These are phyloP conservation scores for Semicossyphus pulcher DNA, from an alignment of 2,113 vertebrate genomes.

Conservation along the genomic window DNA sequence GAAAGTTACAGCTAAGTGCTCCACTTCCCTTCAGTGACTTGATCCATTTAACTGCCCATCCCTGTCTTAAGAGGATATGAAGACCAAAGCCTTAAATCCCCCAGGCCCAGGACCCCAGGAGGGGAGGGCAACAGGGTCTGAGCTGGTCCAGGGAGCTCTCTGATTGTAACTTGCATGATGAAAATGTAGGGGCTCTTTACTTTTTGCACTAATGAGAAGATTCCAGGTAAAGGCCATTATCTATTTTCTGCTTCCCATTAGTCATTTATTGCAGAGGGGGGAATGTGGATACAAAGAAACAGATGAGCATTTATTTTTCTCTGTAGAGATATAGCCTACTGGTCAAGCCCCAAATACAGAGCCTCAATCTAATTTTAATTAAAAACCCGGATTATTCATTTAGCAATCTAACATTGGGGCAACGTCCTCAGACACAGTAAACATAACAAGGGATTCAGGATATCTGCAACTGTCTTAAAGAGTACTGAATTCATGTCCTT, in stretches of 20 bases:
- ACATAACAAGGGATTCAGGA: no score
- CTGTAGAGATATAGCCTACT: not conserved
- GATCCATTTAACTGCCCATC: slow-evolving; percentile 78
- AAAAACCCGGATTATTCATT: no score
- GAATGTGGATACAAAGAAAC: not conserved
- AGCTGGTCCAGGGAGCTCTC: slow-evolving; percentile 11
- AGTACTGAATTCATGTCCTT: no score
- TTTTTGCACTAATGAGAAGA: slow-evolving; percentile 14
- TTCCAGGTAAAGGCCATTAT: slow-evolving; percentile 3
- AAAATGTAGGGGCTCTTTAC: not conserved
- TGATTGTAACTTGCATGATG: slow-evolving; percentile 14
- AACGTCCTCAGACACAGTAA: no score
- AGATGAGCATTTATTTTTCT: not conserved
- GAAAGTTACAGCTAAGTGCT: slow-evolving; percentile 69
- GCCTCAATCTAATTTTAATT: no score
- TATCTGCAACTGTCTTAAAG: no score
- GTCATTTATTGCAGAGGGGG: not conserved
- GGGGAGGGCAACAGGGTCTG: slow-evolving; percentile 4
- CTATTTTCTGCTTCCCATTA: not conserved
- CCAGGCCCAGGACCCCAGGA: slow-evolving; percentile 26
- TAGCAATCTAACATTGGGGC: no score
- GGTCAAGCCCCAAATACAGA: no score
- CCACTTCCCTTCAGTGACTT: slow-evolving; percentile 66
- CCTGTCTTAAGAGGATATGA: slow-evolving; percentile 77
- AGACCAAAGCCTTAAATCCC: slow-evolving; percentile 77